Evolutionary conservation across 2,888 invertebrate species (phyloP).

Genomic region (Eledone cirrhosa): DNA sequence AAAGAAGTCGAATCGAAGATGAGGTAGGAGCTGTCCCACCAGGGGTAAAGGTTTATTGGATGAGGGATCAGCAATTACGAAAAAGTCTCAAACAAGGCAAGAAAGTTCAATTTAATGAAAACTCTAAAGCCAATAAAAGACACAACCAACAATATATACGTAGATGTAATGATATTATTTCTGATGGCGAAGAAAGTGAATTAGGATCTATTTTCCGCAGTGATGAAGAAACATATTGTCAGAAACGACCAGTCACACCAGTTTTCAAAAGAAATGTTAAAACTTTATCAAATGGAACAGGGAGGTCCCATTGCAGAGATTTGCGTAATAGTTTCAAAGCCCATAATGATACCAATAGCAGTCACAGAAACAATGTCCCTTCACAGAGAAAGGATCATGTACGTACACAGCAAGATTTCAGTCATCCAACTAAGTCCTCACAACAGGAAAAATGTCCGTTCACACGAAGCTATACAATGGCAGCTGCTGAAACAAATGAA

Average conservation of each 20-base stretch:
- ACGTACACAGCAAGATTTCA: not conserved
- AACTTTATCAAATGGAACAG: not conserved
- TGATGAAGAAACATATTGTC: constrained; percentile 1
- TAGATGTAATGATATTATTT: not conserved
- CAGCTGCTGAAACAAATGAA: not conserved
- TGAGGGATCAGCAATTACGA: not conserved
- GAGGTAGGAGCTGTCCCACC: not conserved
- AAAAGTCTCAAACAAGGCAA: not conserved
- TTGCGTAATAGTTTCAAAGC: not conserved
- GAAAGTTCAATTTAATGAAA: not conserved
- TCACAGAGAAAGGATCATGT: not conserved
- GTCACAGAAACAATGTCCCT: not conserved
- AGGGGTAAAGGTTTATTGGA: not conserved
- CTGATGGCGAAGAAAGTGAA: not conserved
- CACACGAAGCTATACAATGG: not conserved
- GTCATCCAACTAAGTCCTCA: not conserved
- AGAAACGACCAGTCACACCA: not conserved
- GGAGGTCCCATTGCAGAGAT: not conserved
- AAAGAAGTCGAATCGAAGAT: not conserved
- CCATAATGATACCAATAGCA: not conserved
- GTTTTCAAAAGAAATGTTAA: not conserved
- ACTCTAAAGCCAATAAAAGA: not conserved
- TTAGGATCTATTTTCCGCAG: not conserved
- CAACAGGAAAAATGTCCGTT: not conserved
- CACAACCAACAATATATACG: not conserved